A percentile compares a stretch with the other conserved stretches of the same genome.
These are phyloP conservation scores for Entelurus aequoreus DNA, from an alignment of 2,113 vertebrate genomes.

Conservation along the genomic window DNA sequence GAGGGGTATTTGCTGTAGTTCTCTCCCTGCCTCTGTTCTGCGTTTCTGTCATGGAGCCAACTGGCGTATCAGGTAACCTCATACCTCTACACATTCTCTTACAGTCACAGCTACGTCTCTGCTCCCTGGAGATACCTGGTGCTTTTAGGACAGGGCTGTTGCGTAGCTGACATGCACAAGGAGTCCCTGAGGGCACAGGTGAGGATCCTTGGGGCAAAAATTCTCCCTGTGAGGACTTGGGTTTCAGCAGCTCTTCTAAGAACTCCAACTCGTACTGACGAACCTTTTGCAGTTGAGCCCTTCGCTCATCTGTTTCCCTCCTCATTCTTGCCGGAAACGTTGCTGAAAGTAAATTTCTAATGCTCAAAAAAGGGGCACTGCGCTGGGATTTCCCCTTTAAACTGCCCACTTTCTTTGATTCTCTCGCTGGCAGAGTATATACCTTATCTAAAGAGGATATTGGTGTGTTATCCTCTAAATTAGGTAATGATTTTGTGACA, in stretches of 20 bases:
- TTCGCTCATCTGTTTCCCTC: constrained; percentile 89
- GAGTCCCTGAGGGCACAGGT: constrained; percentile 81
- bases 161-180: constrained; percentile 89
- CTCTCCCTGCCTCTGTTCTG: constrained; percentile 74
- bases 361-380: constrained; percentile 82
- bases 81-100: constrained; percentile 89
- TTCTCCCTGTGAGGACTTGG: constrained; percentile 84
- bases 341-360: constrained; percentile 90
- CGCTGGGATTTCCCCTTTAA: constrained; percentile 80
- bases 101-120: constrained; percentile 94
- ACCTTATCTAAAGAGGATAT: constrained; percentile 70
- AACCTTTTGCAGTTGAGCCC: constrained; percentile 93
- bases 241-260: constrained; percentile 93
- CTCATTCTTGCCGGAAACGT: constrained; percentile 91
- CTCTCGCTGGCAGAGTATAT: constrained; percentile 72
- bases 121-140: constrained; percentile 91
- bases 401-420: constrained; percentile 70
- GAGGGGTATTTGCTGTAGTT: constrained; percentile 63
- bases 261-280: constrained; percentile 97
- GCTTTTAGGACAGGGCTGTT: constrained; percentile 91
- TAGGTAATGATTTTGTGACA: constrained; percentile 66
- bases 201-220: constrained; percentile 83
- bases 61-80: constrained; percentile 78
- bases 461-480: constrained; percentile 67
- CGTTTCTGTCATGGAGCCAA: constrained; percentile 68